These are phyloP conservation scores for Agonopterix arenella DNA, from an alignment of 2,888 invertebrate genomes.

Conservation along the genomic window DNA sequence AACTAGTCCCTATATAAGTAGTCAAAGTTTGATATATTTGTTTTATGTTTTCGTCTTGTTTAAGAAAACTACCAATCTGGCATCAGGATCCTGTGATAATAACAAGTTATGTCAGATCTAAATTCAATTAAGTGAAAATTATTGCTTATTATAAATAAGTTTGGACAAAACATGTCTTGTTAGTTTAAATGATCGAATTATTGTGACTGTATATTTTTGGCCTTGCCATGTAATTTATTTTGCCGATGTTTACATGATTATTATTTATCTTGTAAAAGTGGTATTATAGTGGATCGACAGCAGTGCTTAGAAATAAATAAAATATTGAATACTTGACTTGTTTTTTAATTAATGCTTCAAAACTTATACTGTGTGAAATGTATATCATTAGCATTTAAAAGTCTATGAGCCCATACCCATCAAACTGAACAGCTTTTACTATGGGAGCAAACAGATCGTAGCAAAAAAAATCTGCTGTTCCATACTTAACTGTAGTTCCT, in stretches of 20 bases:
- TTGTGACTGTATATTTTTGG: constrained; percentile 29
- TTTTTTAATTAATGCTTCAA: not conserved
- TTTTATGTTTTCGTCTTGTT: not conserved
- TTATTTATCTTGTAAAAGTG: constrained; percentile 43
- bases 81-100: constrained; percentile 60
- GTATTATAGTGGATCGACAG: constrained; percentile 52
- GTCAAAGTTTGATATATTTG: too few species aligned
- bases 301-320: constrained; percentile 68
- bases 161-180: not conserved
- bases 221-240: constrained; percentile 60
- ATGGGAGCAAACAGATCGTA: too few species aligned
- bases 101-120: not conserved
- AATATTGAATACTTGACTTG: constrained; percentile 22
- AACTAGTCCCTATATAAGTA: too few species aligned
- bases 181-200: not conserved
- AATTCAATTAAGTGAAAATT: constrained; percentile 27
- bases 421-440: too few species aligned
- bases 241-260: constrained; percentile 35
- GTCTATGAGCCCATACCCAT: too few species aligned
- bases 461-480: too few species aligned
- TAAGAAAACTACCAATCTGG: constrained; percentile 15
- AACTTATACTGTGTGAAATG: too few species aligned
- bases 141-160: too few species aligned
- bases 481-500: too few species aligned
- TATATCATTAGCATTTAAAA: too few species aligned